phyloP scores from a whole-genome alignment of 2,888 invertebrate species.

The Furcula furcula region DNA sequence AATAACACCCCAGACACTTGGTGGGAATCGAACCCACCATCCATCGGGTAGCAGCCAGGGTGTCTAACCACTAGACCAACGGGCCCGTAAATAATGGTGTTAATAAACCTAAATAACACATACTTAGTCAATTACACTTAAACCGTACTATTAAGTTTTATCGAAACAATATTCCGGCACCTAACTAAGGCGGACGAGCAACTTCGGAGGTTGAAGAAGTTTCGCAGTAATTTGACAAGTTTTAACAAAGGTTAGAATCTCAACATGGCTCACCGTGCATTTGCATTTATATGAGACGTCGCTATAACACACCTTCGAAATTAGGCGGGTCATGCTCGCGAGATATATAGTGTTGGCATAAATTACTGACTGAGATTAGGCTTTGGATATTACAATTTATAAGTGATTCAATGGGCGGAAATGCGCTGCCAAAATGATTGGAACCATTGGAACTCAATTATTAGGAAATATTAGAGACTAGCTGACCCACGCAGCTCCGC shows the following conservation, averaged over 20 bases:
- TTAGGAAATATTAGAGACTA: no score
- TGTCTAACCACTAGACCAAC: no score
- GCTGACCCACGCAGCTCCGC: no score
- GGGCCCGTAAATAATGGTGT: no score
- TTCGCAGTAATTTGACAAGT: conserved; percentile 44
- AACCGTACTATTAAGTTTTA: conserved; percentile 12
- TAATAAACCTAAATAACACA: no score
- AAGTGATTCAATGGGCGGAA: no score
- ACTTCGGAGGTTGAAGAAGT: conserved; percentile 27
- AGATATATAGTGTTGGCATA: background rate
- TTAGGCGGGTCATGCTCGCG: conserved; percentile 18
- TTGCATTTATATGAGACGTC: conserved; percentile 38
- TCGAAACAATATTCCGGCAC: conserved; percentile 9
- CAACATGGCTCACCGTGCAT: conserved; percentile 27
- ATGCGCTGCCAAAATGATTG: no score
- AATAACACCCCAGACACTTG: no score
- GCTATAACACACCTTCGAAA: conserved; percentile 23
- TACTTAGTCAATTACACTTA: conserved; percentile 8
- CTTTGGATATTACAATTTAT: no score
- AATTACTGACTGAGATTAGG: background rate
- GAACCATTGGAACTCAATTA: no score
- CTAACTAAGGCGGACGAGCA: conserved; percentile 10
- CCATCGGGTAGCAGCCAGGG: no score
- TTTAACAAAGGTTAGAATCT: conserved; percentile 37
- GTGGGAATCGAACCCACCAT: no score